phyloP scores from a whole-genome alignment of 1,140 invertebrate species.

The Camponotus pennsylvanicus region DNA sequence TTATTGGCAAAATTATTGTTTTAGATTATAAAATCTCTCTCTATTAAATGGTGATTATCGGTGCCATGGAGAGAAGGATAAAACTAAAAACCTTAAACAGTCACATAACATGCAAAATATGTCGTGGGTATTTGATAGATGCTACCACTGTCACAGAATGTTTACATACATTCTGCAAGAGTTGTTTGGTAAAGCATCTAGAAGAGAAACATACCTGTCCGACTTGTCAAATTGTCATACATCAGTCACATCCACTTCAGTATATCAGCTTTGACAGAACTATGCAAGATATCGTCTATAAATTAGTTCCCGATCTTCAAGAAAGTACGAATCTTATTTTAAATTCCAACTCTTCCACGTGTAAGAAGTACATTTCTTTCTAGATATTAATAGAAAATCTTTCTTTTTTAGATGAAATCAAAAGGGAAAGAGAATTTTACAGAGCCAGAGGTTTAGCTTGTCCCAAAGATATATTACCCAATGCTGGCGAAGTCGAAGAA shows the following conservation, averaged over 20 bases:
- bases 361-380: background rate
- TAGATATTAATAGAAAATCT: background rate
- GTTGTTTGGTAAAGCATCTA: constrained; percentile 98
- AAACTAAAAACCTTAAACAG: constrained; percentile 96
- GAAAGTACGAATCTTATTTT: constrained; percentile 89
- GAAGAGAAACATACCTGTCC: constrained; percentile 99
- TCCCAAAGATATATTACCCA: constrained; percentile 94
- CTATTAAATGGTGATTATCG: constrained; percentile 83
- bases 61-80: constrained; percentile 94
- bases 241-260: constrained; percentile 98
- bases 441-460: constrained; percentile 93
- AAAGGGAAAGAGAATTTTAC: constrained; percentile 95
- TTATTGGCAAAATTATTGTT: background rate
- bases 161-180: constrained; percentile 99
- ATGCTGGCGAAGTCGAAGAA: constrained; percentile 88
- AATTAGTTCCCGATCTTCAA: constrained; percentile 96
- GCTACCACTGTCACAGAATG: constrained; percentile 99
- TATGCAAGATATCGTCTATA: constrained; percentile 99
- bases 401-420: constrained; percentile 92
- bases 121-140: constrained; percentile 98
- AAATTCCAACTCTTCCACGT: background rate
- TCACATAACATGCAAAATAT: constrained; percentile 98
- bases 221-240: constrained; percentile 98
- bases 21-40: constrained; percentile 62
- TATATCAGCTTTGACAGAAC: constrained; percentile 99